Evolutionary conservation across 2,113 vertebrate genomes (phyloP).

Genomic region (Syngnathoides biaculeatus): DNA sequence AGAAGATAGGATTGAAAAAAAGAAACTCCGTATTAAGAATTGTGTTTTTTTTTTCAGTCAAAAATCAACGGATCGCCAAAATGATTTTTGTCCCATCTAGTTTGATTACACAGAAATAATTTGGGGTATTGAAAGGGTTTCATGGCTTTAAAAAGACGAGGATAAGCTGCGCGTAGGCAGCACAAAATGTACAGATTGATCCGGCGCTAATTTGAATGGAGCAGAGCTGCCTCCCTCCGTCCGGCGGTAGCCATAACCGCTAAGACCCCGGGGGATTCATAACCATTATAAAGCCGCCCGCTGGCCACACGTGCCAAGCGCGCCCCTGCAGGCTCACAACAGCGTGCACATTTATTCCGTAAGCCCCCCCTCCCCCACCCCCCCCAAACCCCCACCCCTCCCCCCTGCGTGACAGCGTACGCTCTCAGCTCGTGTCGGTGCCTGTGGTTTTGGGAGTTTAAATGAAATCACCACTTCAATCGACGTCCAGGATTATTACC

Average conservation of each 20-base stretch:
- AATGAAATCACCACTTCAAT: constrained; percentile 43
- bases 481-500: constrained; percentile 24
- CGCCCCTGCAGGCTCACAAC: constrained; percentile 51
- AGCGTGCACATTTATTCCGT: constrained; percentile 48
- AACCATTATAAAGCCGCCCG: constrained; percentile 64
- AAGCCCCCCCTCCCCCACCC: too few relatives aligned
- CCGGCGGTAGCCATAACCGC: constrained; percentile 71
- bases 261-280: constrained; percentile 68
- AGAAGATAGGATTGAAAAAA: too few relatives aligned
- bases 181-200: not conserved
- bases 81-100: not conserved
- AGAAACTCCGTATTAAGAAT: not conserved
- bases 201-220: constrained; percentile 68
- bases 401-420: constrained; percentile 28
- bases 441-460: constrained; percentile 30
- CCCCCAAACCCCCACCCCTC: too few relatives aligned
- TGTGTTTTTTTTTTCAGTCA: too few relatives aligned
- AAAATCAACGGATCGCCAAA: not conserved
- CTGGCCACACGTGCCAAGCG: constrained; percentile 53
- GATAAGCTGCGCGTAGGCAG: too few relatives aligned
- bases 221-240: constrained; percentile 49
- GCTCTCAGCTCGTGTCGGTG: constrained; percentile 39
- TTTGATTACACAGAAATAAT: not conserved
- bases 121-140: too few relatives aligned
- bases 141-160: too few relatives aligned